These are phyloP conservation scores for Lophochroa leadbeateri DNA, from an alignment of 2,113 vertebrate genomes.

Conservation along the genomic window DNA sequence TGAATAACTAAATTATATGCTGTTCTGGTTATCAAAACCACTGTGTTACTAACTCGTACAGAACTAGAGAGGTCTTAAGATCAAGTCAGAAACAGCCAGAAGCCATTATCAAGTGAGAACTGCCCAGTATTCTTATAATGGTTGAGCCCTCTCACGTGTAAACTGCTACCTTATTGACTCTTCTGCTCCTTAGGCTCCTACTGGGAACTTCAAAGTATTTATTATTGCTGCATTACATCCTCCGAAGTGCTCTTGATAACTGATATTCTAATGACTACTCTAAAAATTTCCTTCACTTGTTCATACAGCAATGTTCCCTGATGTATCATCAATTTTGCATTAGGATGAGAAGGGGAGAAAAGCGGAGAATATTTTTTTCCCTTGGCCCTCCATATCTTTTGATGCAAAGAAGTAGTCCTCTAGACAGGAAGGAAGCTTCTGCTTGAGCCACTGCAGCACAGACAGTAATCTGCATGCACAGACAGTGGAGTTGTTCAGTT, in stretches of 20 bases:
- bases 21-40: not conserved
- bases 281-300: not conserved
- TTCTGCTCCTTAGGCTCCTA: not conserved
- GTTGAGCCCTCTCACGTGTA: not conserved
- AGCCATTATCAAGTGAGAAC: not conserved
- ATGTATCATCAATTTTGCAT: not conserved
- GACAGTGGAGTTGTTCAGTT: not conserved
- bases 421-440: not conserved
- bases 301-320: not conserved
- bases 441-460: not conserved
- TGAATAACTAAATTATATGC: not conserved
- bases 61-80: not conserved
- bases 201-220: not conserved
- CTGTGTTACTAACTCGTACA: not conserved
- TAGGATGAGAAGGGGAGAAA: not conserved
- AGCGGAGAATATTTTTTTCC: not conserved
- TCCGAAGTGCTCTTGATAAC: not conserved
- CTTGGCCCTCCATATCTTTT: not conserved
- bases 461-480: not conserved
- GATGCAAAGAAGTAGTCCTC: not conserved
- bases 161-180: not conserved
- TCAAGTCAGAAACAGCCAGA: not conserved
- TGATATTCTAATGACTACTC: not conserved
- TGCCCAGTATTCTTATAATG: not conserved
- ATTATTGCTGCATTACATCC: not conserved